Evolutionary conservation across 2,888 invertebrate genomes (phyloP), one percentile per base, ranked within the genome.

Genomic region (Melanostoma scalare): DNA sequence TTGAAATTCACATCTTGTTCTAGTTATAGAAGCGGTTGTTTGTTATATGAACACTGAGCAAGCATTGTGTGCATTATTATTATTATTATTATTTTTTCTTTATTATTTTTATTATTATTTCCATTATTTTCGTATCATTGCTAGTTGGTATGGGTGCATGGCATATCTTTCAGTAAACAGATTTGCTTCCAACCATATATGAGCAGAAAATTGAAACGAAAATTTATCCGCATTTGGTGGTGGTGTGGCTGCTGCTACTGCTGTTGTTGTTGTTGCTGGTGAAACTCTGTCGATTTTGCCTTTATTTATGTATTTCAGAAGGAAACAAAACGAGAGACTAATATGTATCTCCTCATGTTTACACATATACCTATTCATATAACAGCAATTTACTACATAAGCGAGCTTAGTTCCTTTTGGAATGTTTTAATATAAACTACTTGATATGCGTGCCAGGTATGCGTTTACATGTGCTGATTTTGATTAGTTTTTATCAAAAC

Each of bases 1-100:
- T 84, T 79, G 60, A 84, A 84, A 84, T 84, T 79, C 84, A 84
- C 84, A 79, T 84, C 84, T 84, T 84, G 84, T 84, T 84, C 84
- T 79, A 84, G 84, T 84, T 84, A 75, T 79, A 74, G 74, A 75
- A 84, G 74, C 60, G 84, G 71, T 82, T 77, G 82, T 67, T 58
- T 63, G 52, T 68, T 61, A 67, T 78, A 69, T 75, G 68, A 76
- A 56, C 63, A 56, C 42, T 33, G 67, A 63, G 48, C 30, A 63
- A 50, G 79, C 79, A 84, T 74, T 79, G 67, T 79, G 79, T 84
- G 65, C 79, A 84, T 71, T 74, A 79, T 74, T 79, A 71, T 79
- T 71, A 69, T 68, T 72, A 44, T 58, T 71, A 3, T 63, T 44
- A 42, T 53, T 58, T 4, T 74, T 73, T 63, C 40, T 53, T 56